Evolutionary conservation across 2,113 vertebrate genomes (phyloP), one percentile per base, ranked within the genome.

Genomic region (Limanda limanda): DNA sequence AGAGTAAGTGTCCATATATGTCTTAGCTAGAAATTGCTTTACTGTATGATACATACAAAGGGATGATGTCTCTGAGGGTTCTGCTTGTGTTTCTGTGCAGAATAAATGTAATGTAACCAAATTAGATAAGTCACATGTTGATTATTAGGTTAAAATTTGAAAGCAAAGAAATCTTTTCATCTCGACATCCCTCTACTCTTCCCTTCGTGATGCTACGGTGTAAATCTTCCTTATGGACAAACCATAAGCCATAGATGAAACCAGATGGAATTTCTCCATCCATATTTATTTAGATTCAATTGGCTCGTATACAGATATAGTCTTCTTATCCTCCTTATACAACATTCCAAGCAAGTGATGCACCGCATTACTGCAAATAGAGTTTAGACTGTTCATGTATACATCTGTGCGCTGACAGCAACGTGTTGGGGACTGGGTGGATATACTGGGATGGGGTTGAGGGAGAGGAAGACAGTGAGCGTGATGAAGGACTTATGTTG

Each of bases 311-410:
- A 47, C 27, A 83, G 42, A 45, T 78, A 61, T 48, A 47, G 58
- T 78, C 47, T 65, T 52, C 27, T 78, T 18, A 47, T 74, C 75
- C 21, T 71, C 15, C 20, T 71, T 52, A 69, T 79, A 71, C 71
- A 82, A 65, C 82, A 84, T 90, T 91, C 84, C 86, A 76, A 68
- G 60, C 56, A 3, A 81, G 42, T 72, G 84, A 85, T 86, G 80
- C 67, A 63, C 74, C 71, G 70, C 83, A 87, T 89, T 73, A 79
- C 62, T 60, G 24, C 67, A 84, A 86, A 90, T 86, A 82, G 76
- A 82, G 87, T 86, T 89, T 80, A 62, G 27, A 77, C 40, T 82
- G 40, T 45, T 74, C 59, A 68, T 59, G 74, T 73, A 76, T 12
- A 83, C 87, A 88, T 21, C 25, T 54, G 24, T n/a, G 9, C 68